These are phyloP conservation scores for Listrodromus nycthemerus DNA, from an alignment of 2,888 invertebrate genomes.

Conservation along the genomic window DNA sequence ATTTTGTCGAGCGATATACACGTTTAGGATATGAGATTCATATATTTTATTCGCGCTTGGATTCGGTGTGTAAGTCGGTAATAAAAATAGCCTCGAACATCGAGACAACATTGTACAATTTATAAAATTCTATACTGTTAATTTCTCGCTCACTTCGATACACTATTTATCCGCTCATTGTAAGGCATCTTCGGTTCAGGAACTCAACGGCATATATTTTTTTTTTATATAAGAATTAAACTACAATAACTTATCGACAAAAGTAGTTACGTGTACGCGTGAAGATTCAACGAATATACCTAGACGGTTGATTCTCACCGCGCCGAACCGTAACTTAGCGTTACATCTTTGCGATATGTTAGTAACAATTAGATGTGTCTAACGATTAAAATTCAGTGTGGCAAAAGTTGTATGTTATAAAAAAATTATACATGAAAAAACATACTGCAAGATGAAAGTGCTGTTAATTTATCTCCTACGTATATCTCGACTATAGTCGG, in stretches of 20 bases:
- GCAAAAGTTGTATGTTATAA: slow-evolving; percentile 19
- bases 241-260: slow-evolving; percentile 5
- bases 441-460: not conserved
- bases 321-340: not conserved
- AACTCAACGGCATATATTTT: not conserved
- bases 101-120: slow-evolving; percentile 24
- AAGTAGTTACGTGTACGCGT: slow-evolving; percentile 1
- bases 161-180: not conserved
- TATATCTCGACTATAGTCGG: slow-evolving; percentile 28
- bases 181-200: slow-evolving; percentile 42
- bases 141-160: slow-evolving; percentile 18
- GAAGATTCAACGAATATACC: slow-evolving; percentile 20
- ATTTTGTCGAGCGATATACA: slow-evolving; percentile 35
- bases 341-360: not conserved
- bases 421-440: slow-evolving; percentile 26
- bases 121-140: slow-evolving; percentile 43
- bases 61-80: slow-evolving; percentile 39
- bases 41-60: slow-evolving; percentile 31
- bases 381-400: slow-evolving; percentile 24
- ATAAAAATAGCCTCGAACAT: slow-evolving; percentile 38
- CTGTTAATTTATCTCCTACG: slow-evolving; percentile 14
- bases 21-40: slow-evolving; percentile 19
- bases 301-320: slow-evolving; percentile 8
- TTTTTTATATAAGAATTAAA: not conserved
- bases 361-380: slow-evolving; percentile 9